Percentiles rank a stretch among this genome's conserved stretches.
Evolutionary conservation across 1,140 invertebrate genomes (phyloP).

Genomic region (Drosophila saltans): DNA sequence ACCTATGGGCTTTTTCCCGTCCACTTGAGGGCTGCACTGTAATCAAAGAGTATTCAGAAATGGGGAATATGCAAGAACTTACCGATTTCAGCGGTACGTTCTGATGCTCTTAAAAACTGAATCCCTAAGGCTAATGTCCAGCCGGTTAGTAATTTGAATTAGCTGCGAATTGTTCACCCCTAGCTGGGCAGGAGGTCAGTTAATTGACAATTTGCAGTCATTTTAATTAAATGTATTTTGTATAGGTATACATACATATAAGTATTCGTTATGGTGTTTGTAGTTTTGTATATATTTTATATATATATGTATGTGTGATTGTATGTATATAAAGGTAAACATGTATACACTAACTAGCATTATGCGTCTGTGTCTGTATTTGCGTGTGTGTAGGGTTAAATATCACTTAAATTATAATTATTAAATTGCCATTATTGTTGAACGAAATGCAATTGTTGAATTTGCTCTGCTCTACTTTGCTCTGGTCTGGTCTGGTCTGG

Average conservation of each 20-base stretch:
- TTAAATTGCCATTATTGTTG: constrained; percentile 50
- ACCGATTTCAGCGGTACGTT: no score
- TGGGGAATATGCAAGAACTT: no score
- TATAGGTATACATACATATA: no score
- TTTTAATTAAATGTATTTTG: constrained; percentile 19
- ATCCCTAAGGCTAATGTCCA: neutral
- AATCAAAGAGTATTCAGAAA: no score
- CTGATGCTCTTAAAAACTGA: no score
- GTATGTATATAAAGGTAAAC: constrained; percentile 35
- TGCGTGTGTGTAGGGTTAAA: constrained; percentile 57
- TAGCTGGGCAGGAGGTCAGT: constrained; percentile 10
- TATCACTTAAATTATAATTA: constrained; percentile 77
- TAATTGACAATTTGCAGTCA: constrained; percentile 25
- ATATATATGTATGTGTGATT: constrained; percentile 28
- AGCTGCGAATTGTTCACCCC: neutral
- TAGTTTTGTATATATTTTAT: constrained; percentile 36
- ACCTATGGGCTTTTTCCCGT: no score
- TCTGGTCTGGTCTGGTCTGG: neutral
- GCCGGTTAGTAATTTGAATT: neutral
- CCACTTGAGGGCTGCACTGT: no score
- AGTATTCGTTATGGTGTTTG: constrained; percentile 62
- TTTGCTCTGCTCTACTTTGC: neutral
- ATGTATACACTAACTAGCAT: constrained; percentile 70
- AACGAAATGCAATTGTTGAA: constrained; percentile 18
- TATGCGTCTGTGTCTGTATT: constrained; percentile 34